These are phyloP conservation scores for Circaetus cinerascens DNA, from an alignment of 2,113 vertebrate genomes.

Conservation along the genomic window DNA sequence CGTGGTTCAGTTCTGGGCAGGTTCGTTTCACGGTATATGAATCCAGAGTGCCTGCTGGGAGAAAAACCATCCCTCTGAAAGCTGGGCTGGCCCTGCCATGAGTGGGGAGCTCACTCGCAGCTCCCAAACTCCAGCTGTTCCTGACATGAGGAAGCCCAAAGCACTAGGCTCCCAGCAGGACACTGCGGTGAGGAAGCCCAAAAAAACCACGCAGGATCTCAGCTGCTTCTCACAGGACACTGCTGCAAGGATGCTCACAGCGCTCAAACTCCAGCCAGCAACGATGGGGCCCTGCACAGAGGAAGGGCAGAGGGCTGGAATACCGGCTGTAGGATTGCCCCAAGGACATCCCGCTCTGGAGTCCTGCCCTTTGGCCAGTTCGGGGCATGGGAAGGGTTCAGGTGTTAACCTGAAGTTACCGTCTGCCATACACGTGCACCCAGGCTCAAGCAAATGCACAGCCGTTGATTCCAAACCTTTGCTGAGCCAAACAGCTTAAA, in stretches of 20 bases:
- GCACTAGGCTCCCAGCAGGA: not conserved
- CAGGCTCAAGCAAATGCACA: not conserved
- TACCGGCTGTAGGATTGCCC: not conserved
- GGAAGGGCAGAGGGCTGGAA: not conserved
- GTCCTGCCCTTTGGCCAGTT: not conserved
- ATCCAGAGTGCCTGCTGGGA: not conserved
- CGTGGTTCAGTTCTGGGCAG: not conserved
- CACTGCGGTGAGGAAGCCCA: rapidly evolving
- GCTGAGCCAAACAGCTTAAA: not conserved
- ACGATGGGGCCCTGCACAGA: not conserved
- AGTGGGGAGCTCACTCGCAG: not conserved
- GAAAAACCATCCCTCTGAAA: not conserved
- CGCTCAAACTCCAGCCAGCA: not conserved
- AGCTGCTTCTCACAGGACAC: not conserved
- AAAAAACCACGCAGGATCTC: not conserved
- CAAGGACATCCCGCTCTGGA: not conserved
- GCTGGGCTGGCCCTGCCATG: not conserved
- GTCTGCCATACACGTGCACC: rapidly evolving
- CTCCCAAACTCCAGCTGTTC: not conserved
- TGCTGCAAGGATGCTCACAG: not conserved
- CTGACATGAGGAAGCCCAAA: not conserved
- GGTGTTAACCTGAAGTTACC: not conserved
- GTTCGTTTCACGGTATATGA: not conserved
- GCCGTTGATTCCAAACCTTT: not conserved
- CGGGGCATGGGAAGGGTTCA: rapidly evolving